phyloP scores from a whole-genome alignment of 2,797 vertebrate species.

The Hyperoplus lanceolatus region DNA sequence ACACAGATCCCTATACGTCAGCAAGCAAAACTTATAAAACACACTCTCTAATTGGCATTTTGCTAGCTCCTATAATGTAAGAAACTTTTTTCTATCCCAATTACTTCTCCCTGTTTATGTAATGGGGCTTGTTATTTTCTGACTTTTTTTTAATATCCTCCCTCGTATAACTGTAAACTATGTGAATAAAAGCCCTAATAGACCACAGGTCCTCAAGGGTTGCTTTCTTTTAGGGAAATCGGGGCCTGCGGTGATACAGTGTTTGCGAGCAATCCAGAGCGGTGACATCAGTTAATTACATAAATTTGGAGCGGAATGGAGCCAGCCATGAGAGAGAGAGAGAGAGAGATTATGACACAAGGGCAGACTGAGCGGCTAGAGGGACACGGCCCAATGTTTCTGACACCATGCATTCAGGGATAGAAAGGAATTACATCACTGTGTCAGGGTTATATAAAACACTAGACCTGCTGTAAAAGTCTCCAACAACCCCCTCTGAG shows the following conservation, averaged over 20 bases:
- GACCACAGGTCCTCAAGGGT: conserved; percentile 57
- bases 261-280: conserved; percentile 59
- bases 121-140: conserved; percentile 75
- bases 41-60: conserved; percentile 74
- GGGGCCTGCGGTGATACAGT: conserved; percentile 39
- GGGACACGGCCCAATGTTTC: conserved; percentile 57
- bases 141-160: conserved; percentile 61
- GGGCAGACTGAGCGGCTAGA: conserved; percentile 54
- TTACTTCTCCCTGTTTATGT: conserved; percentile 72
- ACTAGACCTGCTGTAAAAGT: conserved; percentile 41
- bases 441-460: conserved; percentile 66
- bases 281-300: conserved; percentile 78
- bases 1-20: conserved; percentile 59
- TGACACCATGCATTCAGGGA: conserved; percentile 56
- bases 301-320: conserved; percentile 65
- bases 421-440: conserved; percentile 66
- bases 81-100: conserved; percentile 61
- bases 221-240: conserved; percentile 62
- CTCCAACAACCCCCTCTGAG: conserved; percentile 25
- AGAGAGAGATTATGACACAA: conserved; percentile 66
- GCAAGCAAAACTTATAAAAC: conserved; percentile 71
- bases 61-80: conserved; percentile 66
- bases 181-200: conserved; percentile 69
- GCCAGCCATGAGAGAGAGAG: conserved; percentile 43
- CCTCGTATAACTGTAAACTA: conserved; percentile 60